Evolutionary conservation across 2,113 vertebrate genomes (phyloP).

Genomic region (Eira barbara): DNA sequence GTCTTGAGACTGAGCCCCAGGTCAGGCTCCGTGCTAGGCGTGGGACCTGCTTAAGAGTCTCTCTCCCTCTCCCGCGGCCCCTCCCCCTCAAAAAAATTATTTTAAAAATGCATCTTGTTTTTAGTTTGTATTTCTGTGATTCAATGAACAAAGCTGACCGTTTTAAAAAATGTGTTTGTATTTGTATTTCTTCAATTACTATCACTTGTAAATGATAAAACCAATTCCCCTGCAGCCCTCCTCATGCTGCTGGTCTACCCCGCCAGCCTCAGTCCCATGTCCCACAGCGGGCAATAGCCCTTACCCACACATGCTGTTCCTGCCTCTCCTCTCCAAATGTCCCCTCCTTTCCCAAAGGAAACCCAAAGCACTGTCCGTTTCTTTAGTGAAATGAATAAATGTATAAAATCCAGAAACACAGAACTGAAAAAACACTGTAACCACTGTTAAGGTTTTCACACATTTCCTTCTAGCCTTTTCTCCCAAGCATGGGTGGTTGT

Average conservation of each 20-base stretch:
- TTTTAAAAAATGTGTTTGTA: background rate
- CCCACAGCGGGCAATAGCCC: background rate
- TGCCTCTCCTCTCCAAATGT: background rate
- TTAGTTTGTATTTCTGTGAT: background rate
- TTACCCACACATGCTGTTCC: background rate
- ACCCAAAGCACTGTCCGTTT: background rate
- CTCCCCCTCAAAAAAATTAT: background rate
- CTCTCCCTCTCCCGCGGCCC: background rate
- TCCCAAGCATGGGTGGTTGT: background rate
- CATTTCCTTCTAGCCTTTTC: background rate
- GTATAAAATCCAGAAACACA: background rate
- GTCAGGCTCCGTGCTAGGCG: background rate
- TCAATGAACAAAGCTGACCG: background rate
- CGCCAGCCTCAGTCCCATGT: background rate
- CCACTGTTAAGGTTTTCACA: background rate
- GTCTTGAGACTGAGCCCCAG: background rate
- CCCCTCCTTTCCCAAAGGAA: background rate
- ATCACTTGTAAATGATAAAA: background rate
- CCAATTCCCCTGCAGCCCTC: rapidly evolving
- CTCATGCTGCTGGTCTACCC: too few relatives aligned
- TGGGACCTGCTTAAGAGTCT: background rate
- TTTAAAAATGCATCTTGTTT: background rate
- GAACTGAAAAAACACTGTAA: background rate
- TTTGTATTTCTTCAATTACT: background rate
- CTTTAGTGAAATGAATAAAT: background rate